A percentile compares a stretch with the other conserved stretches of the same genome.
Evolutionary conservation across 2,888 invertebrate genomes (phyloP).

Genomic region (Xestia c-nigrum): DNA sequence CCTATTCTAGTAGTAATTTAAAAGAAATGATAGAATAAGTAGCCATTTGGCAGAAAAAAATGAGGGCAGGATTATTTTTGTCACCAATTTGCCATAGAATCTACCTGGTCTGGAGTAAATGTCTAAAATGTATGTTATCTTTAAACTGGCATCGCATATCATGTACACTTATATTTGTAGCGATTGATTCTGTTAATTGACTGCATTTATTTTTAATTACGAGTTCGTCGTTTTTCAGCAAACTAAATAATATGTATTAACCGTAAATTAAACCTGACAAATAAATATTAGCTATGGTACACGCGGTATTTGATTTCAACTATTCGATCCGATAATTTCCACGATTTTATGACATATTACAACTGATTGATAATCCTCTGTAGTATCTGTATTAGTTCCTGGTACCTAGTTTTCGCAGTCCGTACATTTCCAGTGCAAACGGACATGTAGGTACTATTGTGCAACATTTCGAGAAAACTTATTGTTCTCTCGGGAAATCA

Average conservation of each 20-base stretch:
- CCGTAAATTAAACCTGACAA: neutral
- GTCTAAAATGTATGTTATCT: neutral
- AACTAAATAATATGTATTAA: neutral
- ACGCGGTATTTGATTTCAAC: neutral
- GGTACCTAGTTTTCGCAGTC: constrained; percentile 2
- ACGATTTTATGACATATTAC: neutral
- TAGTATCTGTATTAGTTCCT: neutral
- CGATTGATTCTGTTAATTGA: neutral
- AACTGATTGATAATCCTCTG: neutral
- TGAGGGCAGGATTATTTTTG: neutral
- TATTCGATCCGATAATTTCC: neutral
- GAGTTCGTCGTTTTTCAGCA: too few relatives aligned
- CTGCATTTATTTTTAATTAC: neutral
- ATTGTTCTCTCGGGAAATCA: constrained; percentile 68
- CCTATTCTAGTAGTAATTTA: neutral
- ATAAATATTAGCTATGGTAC: neutral
- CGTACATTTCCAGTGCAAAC: constrained; percentile 36
- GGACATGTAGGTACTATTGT: constrained; percentile 41
- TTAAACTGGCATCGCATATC: neutral
- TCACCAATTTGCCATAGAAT: neutral
- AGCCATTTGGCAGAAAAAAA: neutral
- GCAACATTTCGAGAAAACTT: constrained; percentile 62
- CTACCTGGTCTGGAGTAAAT: neutral
- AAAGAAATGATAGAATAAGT: neutral
- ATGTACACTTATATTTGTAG: neutral